Evolutionary conservation across 1,140 invertebrate species (phyloP), one percentile per base, ranked within the genome.

Genomic region (Hycleus phaleratus): DNA sequence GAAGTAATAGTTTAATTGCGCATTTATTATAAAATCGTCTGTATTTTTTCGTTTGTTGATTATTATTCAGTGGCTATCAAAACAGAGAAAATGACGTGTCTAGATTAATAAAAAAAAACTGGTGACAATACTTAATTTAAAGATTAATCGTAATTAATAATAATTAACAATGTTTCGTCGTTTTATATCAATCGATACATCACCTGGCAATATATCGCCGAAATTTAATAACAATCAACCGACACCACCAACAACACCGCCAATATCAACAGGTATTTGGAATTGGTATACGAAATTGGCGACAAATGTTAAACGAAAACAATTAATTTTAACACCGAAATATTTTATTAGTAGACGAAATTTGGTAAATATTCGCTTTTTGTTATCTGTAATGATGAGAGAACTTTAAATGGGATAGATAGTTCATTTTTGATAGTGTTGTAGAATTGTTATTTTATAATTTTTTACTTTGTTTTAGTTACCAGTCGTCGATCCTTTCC

Each of bases 401-500:
- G 9, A 24, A 24, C 43, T 38, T 53, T 1, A 18, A 18, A 18
- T 18, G 18, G 18, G 18, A 18, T 18, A 18, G 18, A 18, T 18
- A 18, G 18, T 18, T 18, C 18, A 18, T 18, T 18, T 18, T 18
- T 18, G 18, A 18, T 18, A 1, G 18, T 18, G 0, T 18, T 18
- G 18, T 18, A 2, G n/a, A 53, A 24, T 54, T n/a, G n/a, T n/a
- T 46, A 46, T 48, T 61, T 47, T 45, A 56, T 26, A 39, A 47
- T 56, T 69, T 60, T 67, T 65, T 74, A 18, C 0, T 75, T 73
- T 65, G 59, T 88, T 90, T 45, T 81, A 93, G 91, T 79, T 93
- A 68, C 90, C 91, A 43, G 87, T 90, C 6, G 89, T 88, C 12
- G 90, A 93, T 78, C 90, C 90, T 24, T 93, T 93, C 75, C 73